These are phyloP conservation scores for Teinopalpus imperialis DNA, from an alignment of 2,888 invertebrate genomes.

Conservation along the genomic window DNA sequence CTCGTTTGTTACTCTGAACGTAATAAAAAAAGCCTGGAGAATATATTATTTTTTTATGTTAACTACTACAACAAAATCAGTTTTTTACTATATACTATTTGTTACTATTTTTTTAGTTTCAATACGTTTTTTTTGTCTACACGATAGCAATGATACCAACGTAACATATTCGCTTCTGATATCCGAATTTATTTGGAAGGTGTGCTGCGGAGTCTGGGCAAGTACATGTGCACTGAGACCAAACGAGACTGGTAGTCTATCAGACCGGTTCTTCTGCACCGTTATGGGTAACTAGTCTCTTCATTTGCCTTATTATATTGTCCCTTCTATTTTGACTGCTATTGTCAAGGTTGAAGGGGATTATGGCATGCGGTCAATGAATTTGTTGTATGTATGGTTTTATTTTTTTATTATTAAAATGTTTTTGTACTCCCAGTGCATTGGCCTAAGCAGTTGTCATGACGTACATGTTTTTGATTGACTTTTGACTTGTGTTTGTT, in stretches of 20 bases:
- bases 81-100: too few relatives aligned
- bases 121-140: too few relatives aligned
- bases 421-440: constrained; percentile 15
- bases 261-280: constrained; percentile 54
- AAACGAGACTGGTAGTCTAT: constrained; percentile 32
- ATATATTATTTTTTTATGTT: too few relatives aligned
- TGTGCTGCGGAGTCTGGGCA: constrained; percentile 2
- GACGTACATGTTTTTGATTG: constrained; percentile 1
- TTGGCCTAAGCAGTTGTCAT: neutral
- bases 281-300: constrained; percentile 43
- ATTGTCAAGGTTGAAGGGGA: constrained; percentile 21
- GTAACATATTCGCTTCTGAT: constrained; percentile 1
- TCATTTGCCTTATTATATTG: constrained; percentile 23
- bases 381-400: constrained; percentile 2
- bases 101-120: too few relatives aligned
- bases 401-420: constrained; percentile 1
- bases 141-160: neutral
- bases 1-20: too few relatives aligned
- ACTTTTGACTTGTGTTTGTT: too few relatives aligned
- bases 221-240: constrained; percentile 33
- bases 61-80: too few relatives aligned
- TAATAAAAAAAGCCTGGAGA: too few relatives aligned
- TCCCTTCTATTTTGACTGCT: constrained; percentile 26
- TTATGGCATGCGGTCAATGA: constrained; percentile 4
- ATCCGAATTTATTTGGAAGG: constrained; percentile 13